phyloP scores from a whole-genome alignment of 2,113 vertebrate genomes.

The Elephas maximus region DNA sequence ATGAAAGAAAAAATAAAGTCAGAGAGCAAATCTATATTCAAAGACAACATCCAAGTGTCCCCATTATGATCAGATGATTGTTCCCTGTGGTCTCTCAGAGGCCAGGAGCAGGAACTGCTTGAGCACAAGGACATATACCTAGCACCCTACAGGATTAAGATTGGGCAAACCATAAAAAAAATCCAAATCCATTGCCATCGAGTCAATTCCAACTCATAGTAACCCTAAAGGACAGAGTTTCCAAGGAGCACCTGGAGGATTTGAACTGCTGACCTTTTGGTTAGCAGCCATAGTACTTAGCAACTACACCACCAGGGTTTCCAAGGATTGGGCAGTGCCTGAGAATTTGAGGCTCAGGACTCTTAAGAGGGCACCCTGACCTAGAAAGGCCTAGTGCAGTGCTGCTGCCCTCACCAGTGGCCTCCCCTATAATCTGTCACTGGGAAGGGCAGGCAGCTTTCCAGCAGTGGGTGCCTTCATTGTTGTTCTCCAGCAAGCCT shows the following conservation, averaged over 20 bases:
- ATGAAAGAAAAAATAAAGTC: background rate
- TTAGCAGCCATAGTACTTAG: no score
- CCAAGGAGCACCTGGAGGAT: no score
- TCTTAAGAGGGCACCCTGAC: background rate
- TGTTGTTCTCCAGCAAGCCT: background rate
- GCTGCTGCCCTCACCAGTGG: fast-evolving
- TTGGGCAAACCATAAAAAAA: no score
- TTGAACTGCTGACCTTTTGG: no score
- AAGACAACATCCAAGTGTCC: background rate
- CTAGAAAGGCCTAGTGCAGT: background rate
- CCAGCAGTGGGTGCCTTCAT: background rate
- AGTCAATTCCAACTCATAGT: no score
- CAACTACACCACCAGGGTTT: no score
- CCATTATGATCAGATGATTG: background rate
- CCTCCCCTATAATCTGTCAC: background rate
- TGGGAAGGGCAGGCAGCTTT: background rate
- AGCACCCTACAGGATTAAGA: background rate
- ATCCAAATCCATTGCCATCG: no score
- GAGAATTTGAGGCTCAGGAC: background rate
- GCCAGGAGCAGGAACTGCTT: background rate
- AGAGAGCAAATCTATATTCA: background rate
- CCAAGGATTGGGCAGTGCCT: background rate
- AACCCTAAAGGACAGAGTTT: no score
- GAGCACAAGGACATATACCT: background rate
- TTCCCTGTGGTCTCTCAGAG: background rate